Evolutionary conservation across 2,113 vertebrate species (phyloP), one percentile per base, ranked within the genome.

Genomic region (Saccopteryx leptura): DNA sequence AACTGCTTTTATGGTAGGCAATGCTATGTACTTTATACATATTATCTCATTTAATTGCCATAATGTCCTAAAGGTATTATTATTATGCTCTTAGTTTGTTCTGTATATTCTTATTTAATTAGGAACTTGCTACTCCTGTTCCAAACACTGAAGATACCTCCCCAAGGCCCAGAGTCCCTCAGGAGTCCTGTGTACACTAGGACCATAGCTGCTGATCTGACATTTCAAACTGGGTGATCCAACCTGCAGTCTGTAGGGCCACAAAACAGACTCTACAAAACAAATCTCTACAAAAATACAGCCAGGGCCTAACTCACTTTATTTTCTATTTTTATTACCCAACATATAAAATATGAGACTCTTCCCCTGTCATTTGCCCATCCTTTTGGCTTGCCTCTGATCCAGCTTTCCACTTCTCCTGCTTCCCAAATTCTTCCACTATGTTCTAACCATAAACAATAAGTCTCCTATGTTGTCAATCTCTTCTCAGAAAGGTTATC

Each of bases 251-350:
- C 46, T 54, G 78, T 12, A 90, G 28, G 4, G 79, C 54, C 46
- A n/a, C 0, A 58, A 10, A 54, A 17, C 50, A 33, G 28, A 48
- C 71, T 86, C 66, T 33, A 76, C 54, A 71, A 39, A 82, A 54
- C 21, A 56, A 33, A n/a, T 48, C 71, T 86, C 66, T 33, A 76
- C 54, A 71, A 39, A 82, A 5, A 87, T 12, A 79, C 1, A 85
- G 39, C 23, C 18, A 66, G 28, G 48, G 17, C 31, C 76, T 96
- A 33, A 26, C 61, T 63, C 86, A 72, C 9, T 23, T 85, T 71
- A 26, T 50, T 33, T 91, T 85, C 72, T 81, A 24, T 92, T 97
- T 89, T 71, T n/a, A 93, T 81, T n/a, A 92, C 24, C 9, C 56
- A 89, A 56, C 31, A 54, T 50, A 83, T 26, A 65, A 66, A 90